Evolutionary conservation across 23 tunicate genomes (phyloP).

Genomic region (Trididemnum miniatum): DNA sequence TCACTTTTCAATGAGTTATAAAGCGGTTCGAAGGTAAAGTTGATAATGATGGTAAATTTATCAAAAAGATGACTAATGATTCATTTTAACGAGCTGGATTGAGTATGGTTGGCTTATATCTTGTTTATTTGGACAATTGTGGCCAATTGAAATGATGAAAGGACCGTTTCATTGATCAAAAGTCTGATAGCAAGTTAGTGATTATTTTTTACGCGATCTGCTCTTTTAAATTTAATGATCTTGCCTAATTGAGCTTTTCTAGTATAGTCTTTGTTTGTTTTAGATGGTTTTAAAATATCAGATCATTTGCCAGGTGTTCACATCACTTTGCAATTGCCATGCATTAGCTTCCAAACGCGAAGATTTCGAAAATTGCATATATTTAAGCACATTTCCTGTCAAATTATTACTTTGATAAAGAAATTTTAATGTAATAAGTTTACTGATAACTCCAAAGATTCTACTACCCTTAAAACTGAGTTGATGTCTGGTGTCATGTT

Average conservation of each 20-base stretch:
- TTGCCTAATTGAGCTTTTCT: background rate
- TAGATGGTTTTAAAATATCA: background rate
- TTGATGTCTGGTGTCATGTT: too few relatives aligned
- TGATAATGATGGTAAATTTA: too few relatives aligned
- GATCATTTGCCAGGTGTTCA: conserved; percentile 24
- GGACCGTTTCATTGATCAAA: background rate
- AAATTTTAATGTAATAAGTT: too few relatives aligned
- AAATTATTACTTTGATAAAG: too few relatives aligned
- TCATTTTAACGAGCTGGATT: background rate
- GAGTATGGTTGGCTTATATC: background rate
- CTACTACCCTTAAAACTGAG: too few relatives aligned
- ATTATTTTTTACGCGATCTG: background rate
- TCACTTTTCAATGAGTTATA: too few relatives aligned
- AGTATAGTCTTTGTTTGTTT: background rate
- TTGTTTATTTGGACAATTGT: background rate
- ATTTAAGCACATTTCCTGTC: too few relatives aligned
- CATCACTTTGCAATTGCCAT: background rate
- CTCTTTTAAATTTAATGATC: conserved; percentile 7
- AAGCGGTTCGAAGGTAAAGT: too few relatives aligned
- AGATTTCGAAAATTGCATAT: too few relatives aligned
- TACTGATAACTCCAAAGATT: too few relatives aligned
- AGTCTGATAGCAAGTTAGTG: background rate
- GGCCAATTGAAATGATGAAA: background rate
- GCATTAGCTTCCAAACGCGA: too few relatives aligned
- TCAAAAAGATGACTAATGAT: conserved; percentile 9